Conservation (phyloP, 2,797 vertebrate species). For the Centropyge bicolor region DNA sequence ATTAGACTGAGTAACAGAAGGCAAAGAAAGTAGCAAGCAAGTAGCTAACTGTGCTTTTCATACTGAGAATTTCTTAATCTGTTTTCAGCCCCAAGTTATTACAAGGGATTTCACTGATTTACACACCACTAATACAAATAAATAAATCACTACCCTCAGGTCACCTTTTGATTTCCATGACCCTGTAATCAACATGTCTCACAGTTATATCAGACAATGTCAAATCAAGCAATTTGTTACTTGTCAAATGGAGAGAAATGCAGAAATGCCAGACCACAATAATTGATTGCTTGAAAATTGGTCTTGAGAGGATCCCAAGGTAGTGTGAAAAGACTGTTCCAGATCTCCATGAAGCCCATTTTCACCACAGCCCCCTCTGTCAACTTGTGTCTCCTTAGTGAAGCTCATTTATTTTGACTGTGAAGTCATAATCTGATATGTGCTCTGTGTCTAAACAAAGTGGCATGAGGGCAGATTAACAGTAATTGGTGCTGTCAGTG, state of each 20-base stretch:
- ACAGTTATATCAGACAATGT: slow-evolving; percentile 36
- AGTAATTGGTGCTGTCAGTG: slow-evolving; percentile 82
- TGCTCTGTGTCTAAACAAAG: slow-evolving; percentile 79
- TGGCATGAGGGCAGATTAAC: slow-evolving; percentile 79
- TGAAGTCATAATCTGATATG: slow-evolving; percentile 79
- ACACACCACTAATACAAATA: slow-evolving; percentile 20
- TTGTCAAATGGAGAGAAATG: slow-evolving; percentile 47
- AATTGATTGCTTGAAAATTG: slow-evolving; percentile 68
- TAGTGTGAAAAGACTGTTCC: slow-evolving; percentile 67
- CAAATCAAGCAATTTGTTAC: slow-evolving; percentile 58
- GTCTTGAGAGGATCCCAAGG: slow-evolving; percentile 53
- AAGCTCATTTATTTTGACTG: slow-evolving; percentile 71
- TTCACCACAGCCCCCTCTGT: slow-evolving; percentile 64
- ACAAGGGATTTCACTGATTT: slow-evolving; percentile 26
- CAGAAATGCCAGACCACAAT: slow-evolving; percentile 43
- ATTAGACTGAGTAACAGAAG: slow-evolving; percentile 50
- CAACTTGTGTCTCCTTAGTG: slow-evolving; percentile 52
- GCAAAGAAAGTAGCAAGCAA: slow-evolving; percentile 12
- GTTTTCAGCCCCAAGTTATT: slow-evolving; percentile 20
- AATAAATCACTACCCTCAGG: slow-evolving; percentile 25
- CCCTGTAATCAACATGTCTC: slow-evolving; percentile 38
- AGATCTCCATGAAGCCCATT: slow-evolving; percentile 59
- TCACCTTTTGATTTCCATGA: slow-evolving; percentile 44
- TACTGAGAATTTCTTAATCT: slow-evolving; percentile 5
- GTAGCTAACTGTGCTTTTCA: slow-evolving; percentile 28